Percentiles rank a stretch among this genome's conserved stretches.
phyloP scores from a whole-genome alignment of 2,113 vertebrate genomes.

The Mesitornis unicolor region DNA sequence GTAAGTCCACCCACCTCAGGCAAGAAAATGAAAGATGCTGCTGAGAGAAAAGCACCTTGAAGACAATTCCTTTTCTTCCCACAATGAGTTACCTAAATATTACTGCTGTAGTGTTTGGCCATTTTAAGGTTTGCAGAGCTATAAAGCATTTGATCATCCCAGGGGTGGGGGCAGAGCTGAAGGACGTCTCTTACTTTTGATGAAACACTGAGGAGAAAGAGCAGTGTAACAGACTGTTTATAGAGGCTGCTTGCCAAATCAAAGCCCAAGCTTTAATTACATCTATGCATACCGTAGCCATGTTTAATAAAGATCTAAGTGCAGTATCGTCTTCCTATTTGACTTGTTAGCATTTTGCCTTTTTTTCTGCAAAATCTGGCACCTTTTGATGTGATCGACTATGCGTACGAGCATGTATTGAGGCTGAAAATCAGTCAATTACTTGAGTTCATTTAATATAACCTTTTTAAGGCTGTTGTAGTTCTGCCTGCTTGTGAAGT shows the following conservation, averaged over 20 bases:
- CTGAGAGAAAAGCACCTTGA: not conserved
- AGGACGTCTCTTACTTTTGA: conserved; percentile 5
- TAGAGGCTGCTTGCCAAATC: conserved; percentile 18
- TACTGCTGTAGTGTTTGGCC: not conserved
- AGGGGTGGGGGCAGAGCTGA: not conserved
- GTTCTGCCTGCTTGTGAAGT: not conserved
- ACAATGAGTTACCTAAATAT: not conserved
- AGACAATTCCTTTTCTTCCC: not conserved
- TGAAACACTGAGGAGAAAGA: not conserved
- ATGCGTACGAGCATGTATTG: not conserved
- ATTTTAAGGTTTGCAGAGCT: not conserved
- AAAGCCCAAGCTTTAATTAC: not conserved
- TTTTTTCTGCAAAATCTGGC: not conserved
- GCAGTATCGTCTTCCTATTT: not conserved
- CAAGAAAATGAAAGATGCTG: not conserved
- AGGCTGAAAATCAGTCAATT: not conserved
- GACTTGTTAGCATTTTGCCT: not conserved
- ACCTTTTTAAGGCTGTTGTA: not conserved
- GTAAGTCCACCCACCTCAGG: not conserved
- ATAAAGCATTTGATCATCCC: conserved; percentile 10
- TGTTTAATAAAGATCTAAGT: not conserved
- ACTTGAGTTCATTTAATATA: not conserved
- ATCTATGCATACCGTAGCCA: not conserved
- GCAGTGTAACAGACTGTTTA: not conserved
- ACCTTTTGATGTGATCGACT: not conserved